Base-by-base conservation (phyloP, 1,140 invertebrate genomes). In the Ceratosolen fusciceps region DNA sequence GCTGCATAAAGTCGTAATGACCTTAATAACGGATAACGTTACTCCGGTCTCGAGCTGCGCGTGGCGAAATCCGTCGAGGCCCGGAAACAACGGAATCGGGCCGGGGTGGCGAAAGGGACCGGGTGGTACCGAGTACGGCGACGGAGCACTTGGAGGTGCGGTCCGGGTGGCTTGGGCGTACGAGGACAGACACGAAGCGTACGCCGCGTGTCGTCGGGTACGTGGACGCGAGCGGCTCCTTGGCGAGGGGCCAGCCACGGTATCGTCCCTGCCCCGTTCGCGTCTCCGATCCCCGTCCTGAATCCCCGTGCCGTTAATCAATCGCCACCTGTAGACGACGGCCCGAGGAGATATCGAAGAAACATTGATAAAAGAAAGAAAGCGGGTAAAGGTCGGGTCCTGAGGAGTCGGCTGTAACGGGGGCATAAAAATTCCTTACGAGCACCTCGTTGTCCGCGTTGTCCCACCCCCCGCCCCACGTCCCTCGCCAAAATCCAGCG, bases 371-470 rank as follows among this genome's bases (percentile, higher is more conserved):
- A 37, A 37, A 19, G 60, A 24, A 65, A 37, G 60, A 65, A 65
- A 37, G 31, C 60, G 34, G 31, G 34, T 65, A 37, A 65, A 65
- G n/a, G 19, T 7, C 1, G 31, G 2, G 4, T 12, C 12, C 4
- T 8, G n/a, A 10, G 49, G 49, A 16, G 54, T 56, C 26, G 54
- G 54, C 54, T 24, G 60, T 4, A 7, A 31, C 60, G 19, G 37
- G 52, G 74, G 39, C 62, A 67, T 68, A 72, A 80, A 74, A 60
- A 26, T 47, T 62, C 47, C 56, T 74, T 58, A 19, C 24, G 34
- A 31, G 31, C 31, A 65, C 37, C 19, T 31, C 31, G 14, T n/a
- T 10, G 54, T n/a, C 10, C 54, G 54, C 54, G 24, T n/a, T n/a
- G n/a, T n/a, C n/a, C n/a, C n/a, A n/a, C n/a, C n/a, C n/a, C n/a